Percentiles rank a stretch among this genome's conserved stretches.
phyloP scores from a whole-genome alignment of 2,113 vertebrate genomes.

The Hippocampus comes region DNA sequence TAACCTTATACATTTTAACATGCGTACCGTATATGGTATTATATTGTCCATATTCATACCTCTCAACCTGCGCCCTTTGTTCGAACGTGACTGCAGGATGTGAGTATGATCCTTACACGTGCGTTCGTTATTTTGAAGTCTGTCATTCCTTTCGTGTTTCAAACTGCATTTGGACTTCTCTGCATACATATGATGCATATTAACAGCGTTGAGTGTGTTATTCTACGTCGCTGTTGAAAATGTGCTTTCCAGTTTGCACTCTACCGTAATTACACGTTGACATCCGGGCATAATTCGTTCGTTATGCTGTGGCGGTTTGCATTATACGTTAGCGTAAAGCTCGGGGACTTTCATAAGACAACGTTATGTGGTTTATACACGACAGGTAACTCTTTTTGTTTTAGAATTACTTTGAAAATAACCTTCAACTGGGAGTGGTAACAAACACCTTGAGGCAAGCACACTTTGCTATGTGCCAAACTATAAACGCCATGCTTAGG shows the following conservation, averaged over 20 bases:
- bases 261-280: neutral
- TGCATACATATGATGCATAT: neutral
- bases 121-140: neutral
- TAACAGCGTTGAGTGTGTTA: neutral
- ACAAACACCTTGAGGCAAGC: neutral
- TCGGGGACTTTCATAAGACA: neutral
- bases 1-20: neutral
- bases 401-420: neutral
- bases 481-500: neutral
- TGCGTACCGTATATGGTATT: neutral
- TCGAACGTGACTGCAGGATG: neutral
- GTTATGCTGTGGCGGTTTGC: neutral
- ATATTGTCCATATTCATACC: neutral
- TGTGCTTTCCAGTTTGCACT: neutral
- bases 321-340: neutral
- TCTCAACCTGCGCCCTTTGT: neutral
- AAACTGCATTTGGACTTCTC: neutral
- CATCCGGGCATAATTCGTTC: too few relatives aligned
- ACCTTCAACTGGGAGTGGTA: neutral
- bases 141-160: neutral
- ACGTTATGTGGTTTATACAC: neutral
- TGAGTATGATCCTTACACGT: neutral
- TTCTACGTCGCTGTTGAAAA: neutral
- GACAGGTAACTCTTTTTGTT: neutral
- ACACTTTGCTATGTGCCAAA: neutral